phyloP scores from a whole-genome alignment of 2,888 invertebrate species.

The Melieria omissa region DNA sequence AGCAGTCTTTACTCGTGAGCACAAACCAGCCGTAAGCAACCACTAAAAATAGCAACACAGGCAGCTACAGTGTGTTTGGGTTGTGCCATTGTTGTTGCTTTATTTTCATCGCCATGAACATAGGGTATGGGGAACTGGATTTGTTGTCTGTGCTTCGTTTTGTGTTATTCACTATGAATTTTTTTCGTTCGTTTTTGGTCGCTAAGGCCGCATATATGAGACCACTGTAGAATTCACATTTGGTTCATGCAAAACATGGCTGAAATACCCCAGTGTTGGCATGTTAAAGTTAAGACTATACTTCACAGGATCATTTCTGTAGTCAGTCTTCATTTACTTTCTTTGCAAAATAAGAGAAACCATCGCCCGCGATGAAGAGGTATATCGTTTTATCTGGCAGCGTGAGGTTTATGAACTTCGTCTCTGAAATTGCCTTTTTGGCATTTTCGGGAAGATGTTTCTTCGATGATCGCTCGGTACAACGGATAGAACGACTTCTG shows the following conservation, averaged over 20 bases:
- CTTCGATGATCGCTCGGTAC: constrained; percentile 48
- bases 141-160: too few species aligned
- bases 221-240: background rate
- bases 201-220: too few species aligned
- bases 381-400: constrained; percentile 53
- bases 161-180: too few species aligned
- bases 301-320: constrained; percentile 30
- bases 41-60: too few species aligned
- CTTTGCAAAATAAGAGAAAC: constrained; percentile 14
- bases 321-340: constrained; percentile 30
- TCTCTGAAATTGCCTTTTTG: constrained; percentile 28
- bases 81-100: too few species aligned
- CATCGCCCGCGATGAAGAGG: constrained; percentile 16
- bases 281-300: constrained; percentile 17
- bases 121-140: too few species aligned
- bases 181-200: too few species aligned
- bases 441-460: constrained; percentile 30
- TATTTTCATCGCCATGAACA: too few species aligned
- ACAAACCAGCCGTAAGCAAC: too few species aligned
- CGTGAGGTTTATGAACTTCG: constrained; percentile 65
- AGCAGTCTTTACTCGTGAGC: too few species aligned
- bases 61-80: too few species aligned
- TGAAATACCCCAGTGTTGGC: background rate
- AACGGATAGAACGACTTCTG: constrained; percentile 46
- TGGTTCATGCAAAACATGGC: background rate